Conservation (phyloP, 1,140 invertebrate species). For the Drosophila watanabei region DNA sequence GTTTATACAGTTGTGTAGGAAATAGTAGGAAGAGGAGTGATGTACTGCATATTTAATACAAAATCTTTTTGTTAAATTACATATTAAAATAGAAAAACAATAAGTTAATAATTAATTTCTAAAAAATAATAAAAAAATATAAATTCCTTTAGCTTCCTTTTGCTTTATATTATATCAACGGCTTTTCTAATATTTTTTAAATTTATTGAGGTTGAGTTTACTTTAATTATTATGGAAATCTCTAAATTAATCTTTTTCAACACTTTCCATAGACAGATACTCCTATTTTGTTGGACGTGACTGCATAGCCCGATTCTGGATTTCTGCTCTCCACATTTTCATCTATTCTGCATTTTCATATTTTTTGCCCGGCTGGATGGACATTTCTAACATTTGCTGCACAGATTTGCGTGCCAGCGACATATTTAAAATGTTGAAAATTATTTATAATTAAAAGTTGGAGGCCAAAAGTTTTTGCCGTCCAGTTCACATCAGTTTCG, state of each 20-base stretch:
- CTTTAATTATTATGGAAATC: background rate
- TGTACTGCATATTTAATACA: background rate
- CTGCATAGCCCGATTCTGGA: conserved; percentile 16
- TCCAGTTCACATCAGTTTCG: conserved; percentile 16
- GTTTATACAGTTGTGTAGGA: background rate
- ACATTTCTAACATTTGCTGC: conserved; percentile 68
- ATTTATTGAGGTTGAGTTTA: background rate
- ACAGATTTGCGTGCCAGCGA: conserved; percentile 82
- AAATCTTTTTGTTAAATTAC: background rate
- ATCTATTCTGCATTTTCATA: conserved; percentile 25
- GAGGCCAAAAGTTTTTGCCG: conserved; percentile 76
- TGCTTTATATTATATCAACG: background rate
- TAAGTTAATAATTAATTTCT: background rate
- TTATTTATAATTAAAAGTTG: conserved; percentile 84
- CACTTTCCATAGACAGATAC: background rate
- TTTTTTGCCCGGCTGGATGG: conserved; percentile 33
- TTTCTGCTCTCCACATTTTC: conserved; percentile 46
- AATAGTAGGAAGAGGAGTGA: background rate
- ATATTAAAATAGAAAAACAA: background rate
- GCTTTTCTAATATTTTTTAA: background rate
- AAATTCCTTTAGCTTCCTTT: background rate
- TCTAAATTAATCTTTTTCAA: background rate
- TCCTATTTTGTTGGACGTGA: background rate
- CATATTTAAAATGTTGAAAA: conserved; percentile 83
- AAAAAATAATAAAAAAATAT: background rate